A percentile compares a stretch with the other conserved stretches of the same genome.
These are phyloP conservation scores for Glaucidium brasilianum DNA, from an alignment of 2,113 vertebrate species.

Conservation along the genomic window DNA sequence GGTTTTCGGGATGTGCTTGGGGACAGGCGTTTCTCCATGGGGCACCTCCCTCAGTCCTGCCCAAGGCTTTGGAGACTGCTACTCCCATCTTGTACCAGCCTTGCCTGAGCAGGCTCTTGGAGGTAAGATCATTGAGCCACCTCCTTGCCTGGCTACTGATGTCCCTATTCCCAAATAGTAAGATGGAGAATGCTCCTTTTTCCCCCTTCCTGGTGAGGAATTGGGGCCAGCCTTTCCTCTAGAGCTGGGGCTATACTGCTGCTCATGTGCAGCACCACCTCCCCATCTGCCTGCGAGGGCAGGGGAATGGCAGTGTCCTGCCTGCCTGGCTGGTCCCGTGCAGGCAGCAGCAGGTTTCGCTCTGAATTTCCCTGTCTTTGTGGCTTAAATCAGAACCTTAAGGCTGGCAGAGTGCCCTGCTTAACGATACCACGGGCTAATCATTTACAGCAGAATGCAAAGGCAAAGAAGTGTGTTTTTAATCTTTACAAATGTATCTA, in stretches of 20 bases:
- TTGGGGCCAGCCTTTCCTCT: neutral
- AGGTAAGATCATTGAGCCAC: too few relatives aligned
- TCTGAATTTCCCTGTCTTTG: neutral
- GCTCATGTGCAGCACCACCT: neutral
- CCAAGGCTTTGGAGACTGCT: neutral
- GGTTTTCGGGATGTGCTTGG: neutral
- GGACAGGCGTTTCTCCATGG: neutral
- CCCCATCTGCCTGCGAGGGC: neutral
- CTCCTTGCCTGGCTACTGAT: neutral
- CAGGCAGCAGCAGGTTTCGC: neutral
- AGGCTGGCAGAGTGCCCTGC: neutral
- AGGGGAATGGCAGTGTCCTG: neutral
- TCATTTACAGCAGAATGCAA: conserved; percentile 22
- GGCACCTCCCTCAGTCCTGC: neutral
- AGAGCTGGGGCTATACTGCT: neutral
- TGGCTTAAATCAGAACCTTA: neutral
- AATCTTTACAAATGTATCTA: conserved; percentile 59
- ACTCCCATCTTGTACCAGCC: neutral
- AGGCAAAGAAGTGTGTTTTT: conserved; percentile 2
- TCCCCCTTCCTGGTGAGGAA: neutral
- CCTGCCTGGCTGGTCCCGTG: neutral
- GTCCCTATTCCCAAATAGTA: neutral
- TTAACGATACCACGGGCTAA: neutral
- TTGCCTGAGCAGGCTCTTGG: neutral
- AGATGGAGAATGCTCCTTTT: neutral